A percentile compares a stretch with the other conserved stretches of the same genome.
These are phyloP conservation scores for Armadillidium nasatum DNA, from an alignment of 1,140 invertebrate species.

Conservation along the genomic window DNA sequence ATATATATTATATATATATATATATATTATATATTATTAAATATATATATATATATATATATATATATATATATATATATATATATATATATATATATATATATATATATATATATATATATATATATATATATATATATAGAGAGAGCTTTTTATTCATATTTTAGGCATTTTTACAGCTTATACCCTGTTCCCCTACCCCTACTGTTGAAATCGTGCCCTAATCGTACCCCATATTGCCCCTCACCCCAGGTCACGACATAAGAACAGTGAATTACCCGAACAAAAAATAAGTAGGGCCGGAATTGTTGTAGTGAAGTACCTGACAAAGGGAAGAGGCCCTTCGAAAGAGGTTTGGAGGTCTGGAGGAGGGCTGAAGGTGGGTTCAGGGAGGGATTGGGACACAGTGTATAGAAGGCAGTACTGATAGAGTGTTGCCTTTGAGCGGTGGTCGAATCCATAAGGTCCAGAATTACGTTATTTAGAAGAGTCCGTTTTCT, in stretches of 20 bases:
- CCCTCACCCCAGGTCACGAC: background rate
- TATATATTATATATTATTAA: background rate
- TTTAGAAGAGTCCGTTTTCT: no score
- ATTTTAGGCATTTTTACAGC: background rate
- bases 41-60: background rate
- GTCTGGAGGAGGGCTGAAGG: background rate
- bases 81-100: background rate
- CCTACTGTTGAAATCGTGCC: background rate
- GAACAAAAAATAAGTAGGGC: background rate
- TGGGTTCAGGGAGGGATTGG: background rate
- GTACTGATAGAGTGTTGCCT: background rate
- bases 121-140: conserved; percentile 8
- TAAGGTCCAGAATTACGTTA: no score
- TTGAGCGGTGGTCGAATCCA: no score
- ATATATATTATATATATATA: background rate
- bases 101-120: conserved; percentile 10
- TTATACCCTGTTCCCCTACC: background rate
- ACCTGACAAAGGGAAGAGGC: background rate
- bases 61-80: background rate
- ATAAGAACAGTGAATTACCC: background rate
- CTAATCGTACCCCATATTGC: background rate
- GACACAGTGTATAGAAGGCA: background rate
- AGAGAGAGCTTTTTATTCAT: background rate
- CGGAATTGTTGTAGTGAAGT: background rate
- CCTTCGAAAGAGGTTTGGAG: background rate